Conservation (phyloP, 2,888 invertebrate species). For the Tipula lateralis region DNA sequence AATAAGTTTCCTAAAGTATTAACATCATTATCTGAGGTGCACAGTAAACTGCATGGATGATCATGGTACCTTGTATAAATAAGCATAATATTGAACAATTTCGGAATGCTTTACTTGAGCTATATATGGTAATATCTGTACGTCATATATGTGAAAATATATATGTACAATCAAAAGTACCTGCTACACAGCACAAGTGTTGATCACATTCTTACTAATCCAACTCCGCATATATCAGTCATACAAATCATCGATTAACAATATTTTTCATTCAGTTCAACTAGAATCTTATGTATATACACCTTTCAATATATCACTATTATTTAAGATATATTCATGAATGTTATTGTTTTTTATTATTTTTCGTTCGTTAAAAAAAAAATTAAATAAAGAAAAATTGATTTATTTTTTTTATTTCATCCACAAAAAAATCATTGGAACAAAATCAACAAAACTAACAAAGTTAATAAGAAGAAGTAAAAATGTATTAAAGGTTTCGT, state of each 20-base stretch:
- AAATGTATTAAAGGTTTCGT: slow-evolving; percentile 1
- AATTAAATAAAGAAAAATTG: slow-evolving; percentile 5
- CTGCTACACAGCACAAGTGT: not conserved
- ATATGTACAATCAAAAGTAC: not conserved
- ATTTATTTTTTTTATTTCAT: slow-evolving; percentile 2
- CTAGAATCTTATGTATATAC: not conserved
- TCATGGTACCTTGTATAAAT: no score
- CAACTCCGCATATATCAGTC: not conserved
- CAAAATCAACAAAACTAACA: slow-evolving; percentile 24
- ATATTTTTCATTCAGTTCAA: not conserved
- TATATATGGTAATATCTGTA: no score
- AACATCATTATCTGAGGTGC: no score
- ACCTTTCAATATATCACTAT: slow-evolving; percentile 24
- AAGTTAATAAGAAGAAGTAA: slow-evolving; percentile 19
- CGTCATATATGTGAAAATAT: no score
- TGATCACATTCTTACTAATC: not conserved
- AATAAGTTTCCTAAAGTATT: no score
- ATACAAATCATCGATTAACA: not conserved
- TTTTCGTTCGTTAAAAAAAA: not conserved
- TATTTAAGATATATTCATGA: not conserved
- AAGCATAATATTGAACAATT: no score
- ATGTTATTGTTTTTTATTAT: not conserved
- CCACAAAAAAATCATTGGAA: not conserved
- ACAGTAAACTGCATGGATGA: no score
- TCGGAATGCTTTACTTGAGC: no score